phyloP scores from a whole-genome alignment of 1,140 invertebrate genomes.

The Meloidogyne floridensis region DNA sequence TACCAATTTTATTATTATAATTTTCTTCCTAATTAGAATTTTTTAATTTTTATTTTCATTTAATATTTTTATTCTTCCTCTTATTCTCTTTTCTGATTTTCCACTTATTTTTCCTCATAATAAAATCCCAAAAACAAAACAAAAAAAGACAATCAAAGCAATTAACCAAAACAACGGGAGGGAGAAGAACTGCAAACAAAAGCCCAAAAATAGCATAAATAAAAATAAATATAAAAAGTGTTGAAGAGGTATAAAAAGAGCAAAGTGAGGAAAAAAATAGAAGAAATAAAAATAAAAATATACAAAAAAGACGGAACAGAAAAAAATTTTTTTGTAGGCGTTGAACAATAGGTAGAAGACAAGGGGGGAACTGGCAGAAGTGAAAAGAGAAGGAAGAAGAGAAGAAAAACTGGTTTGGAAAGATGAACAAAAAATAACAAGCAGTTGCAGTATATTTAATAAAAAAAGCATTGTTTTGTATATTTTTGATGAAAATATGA shows the following conservation, averaged over 20 bases:
- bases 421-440: neutral
- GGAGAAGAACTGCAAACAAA: slow-evolving; percentile 7
- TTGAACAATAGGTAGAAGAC: neutral
- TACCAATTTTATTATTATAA: neutral
- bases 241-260: slow-evolving; percentile 6
- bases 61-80: slow-evolving; percentile 4
- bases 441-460: neutral
- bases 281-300: neutral
- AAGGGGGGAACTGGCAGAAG: neutral
- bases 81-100: neutral
- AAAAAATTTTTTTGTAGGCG: neutral
- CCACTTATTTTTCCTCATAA: neutral
- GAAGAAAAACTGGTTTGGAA: neutral
- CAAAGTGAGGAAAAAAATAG: neutral
- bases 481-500: neutral
- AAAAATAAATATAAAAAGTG: neutral
- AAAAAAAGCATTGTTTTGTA: neutral
- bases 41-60: slow-evolving; percentile 3
- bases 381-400: neutral
- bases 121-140: neutral
- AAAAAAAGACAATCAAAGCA: neutral
- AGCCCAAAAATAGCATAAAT: neutral
- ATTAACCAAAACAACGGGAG: slow-evolving; percentile 9
- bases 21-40: slow-evolving; percentile 2
- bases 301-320: neutral